Evolutionary conservation across 2,797 vertebrate species (phyloP).

Genomic region (Serranus cabrilla): DNA sequence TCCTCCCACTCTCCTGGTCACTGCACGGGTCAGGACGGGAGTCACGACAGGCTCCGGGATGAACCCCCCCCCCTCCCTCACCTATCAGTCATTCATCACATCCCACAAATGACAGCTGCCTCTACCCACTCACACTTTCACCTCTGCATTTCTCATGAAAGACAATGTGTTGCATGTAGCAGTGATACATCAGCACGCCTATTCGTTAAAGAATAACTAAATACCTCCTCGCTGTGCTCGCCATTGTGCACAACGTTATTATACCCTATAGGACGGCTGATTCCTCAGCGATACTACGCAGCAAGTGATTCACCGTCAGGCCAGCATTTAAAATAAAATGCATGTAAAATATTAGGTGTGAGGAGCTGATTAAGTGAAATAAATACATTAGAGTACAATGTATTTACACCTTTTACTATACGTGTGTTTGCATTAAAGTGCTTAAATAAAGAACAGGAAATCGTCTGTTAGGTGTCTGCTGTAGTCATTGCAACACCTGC

Average conservation of each 20-base stretch:
- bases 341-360: neutral
- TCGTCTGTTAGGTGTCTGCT: constrained; percentile 14
- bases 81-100: constrained; percentile 81
- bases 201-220: constrained; percentile 3
- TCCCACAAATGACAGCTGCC: constrained; percentile 83
- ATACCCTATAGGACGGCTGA: neutral
- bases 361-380: constrained; percentile 10
- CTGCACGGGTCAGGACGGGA: constrained; percentile 74
- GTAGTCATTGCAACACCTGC: neutral
- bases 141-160: constrained; percentile 75
- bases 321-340: constrained; percentile 10
- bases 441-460: neutral
- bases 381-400: neutral
- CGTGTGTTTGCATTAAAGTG: neutral
- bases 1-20: constrained; percentile 80
- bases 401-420: neutral
- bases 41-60: constrained; percentile 75
- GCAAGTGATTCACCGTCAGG: neutral
- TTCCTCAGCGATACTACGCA: constrained; percentile 11
- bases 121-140: constrained; percentile 79
- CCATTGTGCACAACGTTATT: constrained; percentile 7
- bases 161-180: constrained; percentile 60
- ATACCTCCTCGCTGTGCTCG: constrained; percentile 16
- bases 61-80: constrained; percentile 30
- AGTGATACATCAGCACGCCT: constrained; percentile 18